These are phyloP conservation scores for Agonum fuliginosum DNA, from an alignment of 2,888 invertebrate genomes.

Conservation along the genomic window DNA sequence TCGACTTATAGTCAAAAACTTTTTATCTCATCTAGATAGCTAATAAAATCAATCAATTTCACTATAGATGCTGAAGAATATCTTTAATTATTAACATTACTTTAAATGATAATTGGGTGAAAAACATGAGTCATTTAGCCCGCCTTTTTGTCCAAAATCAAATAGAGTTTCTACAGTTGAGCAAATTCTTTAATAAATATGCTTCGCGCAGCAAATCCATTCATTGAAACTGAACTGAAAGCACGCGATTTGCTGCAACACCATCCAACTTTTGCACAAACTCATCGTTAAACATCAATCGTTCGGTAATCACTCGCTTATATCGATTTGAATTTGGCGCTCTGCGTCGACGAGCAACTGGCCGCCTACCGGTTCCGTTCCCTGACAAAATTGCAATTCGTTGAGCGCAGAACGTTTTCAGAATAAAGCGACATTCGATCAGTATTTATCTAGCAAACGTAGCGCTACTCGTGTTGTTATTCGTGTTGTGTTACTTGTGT, in stretches of 20 bases:
- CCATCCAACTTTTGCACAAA: constrained; percentile 33
- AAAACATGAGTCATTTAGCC: too few species aligned
- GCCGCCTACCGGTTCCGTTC: constrained; percentile 5
- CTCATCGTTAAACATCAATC: constrained; percentile 40
- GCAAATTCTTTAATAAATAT: constrained; percentile 19
- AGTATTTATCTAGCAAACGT: constrained; percentile 40
- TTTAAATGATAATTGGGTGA: too few species aligned
- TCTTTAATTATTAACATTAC: too few species aligned
- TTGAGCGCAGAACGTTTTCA: not conserved
- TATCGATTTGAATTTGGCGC: constrained; percentile 40
- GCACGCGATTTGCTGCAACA: constrained; percentile 14
- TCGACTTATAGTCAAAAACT: too few species aligned
- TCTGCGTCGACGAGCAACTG: not conserved
- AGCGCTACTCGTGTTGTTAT: not conserved
- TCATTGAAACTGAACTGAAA: constrained; percentile 7
- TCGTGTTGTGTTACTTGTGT: too few species aligned
- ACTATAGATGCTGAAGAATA: too few species aligned
- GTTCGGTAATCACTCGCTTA: constrained; percentile 32
- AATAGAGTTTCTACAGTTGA: not conserved
- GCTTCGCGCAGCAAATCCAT: constrained; percentile 9
- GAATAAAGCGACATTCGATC: constrained; percentile 41
- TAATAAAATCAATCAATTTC: too few species aligned
- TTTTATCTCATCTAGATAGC: too few species aligned
- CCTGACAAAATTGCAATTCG: constrained; percentile 37
- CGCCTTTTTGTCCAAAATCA: too few species aligned